A percentile compares a stretch with the other conserved stretches of the same genome.
Evolutionary conservation across 2,797 vertebrate species (phyloP).

Genomic region (Crocodylus rhombifer): DNA sequence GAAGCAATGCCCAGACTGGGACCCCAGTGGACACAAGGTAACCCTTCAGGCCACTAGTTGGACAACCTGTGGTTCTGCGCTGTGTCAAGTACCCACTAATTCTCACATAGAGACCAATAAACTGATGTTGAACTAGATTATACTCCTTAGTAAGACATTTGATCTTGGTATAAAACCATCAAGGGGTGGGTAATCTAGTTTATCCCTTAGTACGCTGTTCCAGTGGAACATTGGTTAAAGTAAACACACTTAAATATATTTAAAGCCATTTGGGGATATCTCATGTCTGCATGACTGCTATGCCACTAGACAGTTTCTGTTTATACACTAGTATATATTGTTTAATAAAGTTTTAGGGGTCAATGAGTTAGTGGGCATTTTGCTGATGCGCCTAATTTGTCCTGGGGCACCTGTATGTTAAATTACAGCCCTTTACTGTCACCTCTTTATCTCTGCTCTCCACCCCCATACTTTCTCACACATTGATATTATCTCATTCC

Average conservation of each 20-base stretch:
- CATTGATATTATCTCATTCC: not conserved
- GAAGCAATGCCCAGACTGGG: too few relatives aligned
- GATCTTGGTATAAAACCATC: not conserved
- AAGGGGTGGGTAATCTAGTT: not conserved
- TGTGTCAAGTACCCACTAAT: accelerated
- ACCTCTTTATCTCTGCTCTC: not conserved
- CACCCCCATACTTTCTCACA: not conserved
- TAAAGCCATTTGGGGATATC: accelerated
- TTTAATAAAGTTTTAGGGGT: not conserved
- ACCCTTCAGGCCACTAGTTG: not conserved
- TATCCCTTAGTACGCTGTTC: not conserved
- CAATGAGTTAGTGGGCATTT: not conserved
- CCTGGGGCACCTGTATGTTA: not conserved
- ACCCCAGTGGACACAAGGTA: too few relatives aligned
- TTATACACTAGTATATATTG: not conserved
- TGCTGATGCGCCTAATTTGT: not conserved
- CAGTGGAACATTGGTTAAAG: not conserved
- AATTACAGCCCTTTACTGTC: not conserved
- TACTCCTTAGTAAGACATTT: not conserved
- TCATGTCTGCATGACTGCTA: not conserved
- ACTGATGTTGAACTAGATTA: not conserved
- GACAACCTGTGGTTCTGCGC: not conserved
- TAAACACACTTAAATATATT: not conserved
- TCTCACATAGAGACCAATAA: not conserved
- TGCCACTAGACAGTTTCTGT: not conserved